Evolutionary conservation across 2,797 vertebrate species (phyloP).

Genomic region (Xiphophorus birchmanni): DNA sequence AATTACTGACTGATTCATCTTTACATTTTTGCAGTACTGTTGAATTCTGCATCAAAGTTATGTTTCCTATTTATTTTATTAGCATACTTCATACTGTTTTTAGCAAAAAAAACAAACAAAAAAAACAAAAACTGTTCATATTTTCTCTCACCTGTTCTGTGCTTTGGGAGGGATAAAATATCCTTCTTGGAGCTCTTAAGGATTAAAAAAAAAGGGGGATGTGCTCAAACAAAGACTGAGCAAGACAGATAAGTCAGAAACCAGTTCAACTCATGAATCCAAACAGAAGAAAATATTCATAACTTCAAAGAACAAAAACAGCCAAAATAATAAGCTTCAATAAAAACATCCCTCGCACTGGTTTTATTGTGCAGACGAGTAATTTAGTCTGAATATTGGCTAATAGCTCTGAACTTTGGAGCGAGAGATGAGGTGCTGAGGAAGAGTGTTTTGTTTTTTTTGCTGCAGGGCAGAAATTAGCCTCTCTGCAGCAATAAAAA

Average conservation of each 20-base stretch:
- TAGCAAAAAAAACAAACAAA: background rate
- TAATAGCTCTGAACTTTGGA: conserved; percentile 19
- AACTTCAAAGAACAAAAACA: conserved; percentile 16
- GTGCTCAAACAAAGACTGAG: background rate
- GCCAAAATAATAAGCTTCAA: background rate
- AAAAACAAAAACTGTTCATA: background rate
- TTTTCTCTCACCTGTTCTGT: background rate
- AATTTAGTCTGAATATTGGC: conserved; percentile 8
- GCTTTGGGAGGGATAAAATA: background rate
- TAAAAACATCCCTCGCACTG: background rate
- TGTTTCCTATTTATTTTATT: background rate
- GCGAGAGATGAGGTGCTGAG: conserved; percentile 8
- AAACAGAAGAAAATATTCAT: conserved; percentile 4
- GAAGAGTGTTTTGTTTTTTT: conserved; percentile 17
- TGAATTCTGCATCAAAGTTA: background rate
- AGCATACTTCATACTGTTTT: background rate
- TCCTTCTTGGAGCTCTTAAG: background rate
- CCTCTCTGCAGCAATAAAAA: conserved; percentile 53
- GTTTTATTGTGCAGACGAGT: background rate
- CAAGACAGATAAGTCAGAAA: background rate
- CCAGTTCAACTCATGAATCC: background rate
- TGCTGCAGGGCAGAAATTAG: conserved; percentile 49
- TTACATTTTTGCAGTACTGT: background rate
- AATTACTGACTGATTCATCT: background rate
- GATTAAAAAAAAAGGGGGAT: background rate